Evolutionary conservation across 1,140 invertebrate genomes (phyloP).

Genomic region (Scaptomyza hsui): DNA sequence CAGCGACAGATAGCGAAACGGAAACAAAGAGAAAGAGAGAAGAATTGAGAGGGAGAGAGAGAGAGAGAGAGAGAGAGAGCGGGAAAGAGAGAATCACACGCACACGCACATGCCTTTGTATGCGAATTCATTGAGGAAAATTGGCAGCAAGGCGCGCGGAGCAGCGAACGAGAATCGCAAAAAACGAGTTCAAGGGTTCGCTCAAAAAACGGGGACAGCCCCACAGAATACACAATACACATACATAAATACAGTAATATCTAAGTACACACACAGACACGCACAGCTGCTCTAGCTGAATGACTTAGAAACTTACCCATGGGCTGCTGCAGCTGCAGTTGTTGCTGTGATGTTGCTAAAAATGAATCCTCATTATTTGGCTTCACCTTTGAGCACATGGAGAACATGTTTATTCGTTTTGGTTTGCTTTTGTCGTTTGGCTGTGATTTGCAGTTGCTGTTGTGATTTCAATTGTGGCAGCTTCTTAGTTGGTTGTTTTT

Average conservation of each 20-base stretch:
- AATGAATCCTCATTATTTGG: slow-evolving; percentile 61
- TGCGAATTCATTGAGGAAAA: slow-evolving; percentile 82
- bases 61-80: slow-evolving; percentile 3
- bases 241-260: not conserved
- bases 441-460: not conserved
- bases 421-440: not conserved
- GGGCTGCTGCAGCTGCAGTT: slow-evolving; percentile 68
- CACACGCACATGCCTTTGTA: slow-evolving; percentile 47
- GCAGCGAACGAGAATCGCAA: slow-evolving; percentile 31
- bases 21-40: not conserved
- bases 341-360: slow-evolving; percentile 53
- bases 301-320: slow-evolving; percentile 51
- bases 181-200: slow-evolving; percentile 80
- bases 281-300: slow-evolving; percentile 42
- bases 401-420: slow-evolving; percentile 67
- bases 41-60: slow-evolving; percentile 8
- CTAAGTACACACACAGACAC: not conserved
- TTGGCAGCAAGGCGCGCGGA: slow-evolving; percentile 50
- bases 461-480: slow-evolving; percentile 45
- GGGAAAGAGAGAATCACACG: slow-evolving; percentile 5
- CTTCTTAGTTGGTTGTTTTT: slow-evolving; percentile 55
- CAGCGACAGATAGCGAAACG: slow-evolving; percentile 39
- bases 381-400: slow-evolving; percentile 82
- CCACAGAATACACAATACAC: slow-evolving; percentile 2
- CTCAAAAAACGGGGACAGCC: slow-evolving; percentile 58